Evolutionary conservation across 2,113 vertebrate species (phyloP), one percentile per base, ranked within the genome.

Genomic region (Cygnus buccinator): DNA sequence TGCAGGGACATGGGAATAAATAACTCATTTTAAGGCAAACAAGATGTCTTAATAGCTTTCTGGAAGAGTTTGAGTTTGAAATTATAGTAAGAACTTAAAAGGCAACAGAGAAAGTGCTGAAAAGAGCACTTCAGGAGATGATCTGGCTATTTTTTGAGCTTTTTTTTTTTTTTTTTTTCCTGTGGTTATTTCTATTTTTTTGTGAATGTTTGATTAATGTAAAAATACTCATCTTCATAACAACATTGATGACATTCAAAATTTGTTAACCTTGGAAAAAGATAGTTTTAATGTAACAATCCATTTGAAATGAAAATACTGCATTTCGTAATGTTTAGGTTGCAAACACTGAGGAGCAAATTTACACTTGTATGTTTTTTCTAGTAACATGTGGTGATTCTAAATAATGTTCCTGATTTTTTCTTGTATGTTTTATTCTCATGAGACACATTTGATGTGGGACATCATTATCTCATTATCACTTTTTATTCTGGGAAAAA

Each of bases 141-240:
- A 87, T 72, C 59, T 87, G 62, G 10, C 23, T 11, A 29, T 85
- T 95, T 95, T 87, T 65, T 76, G 48, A 74, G 57, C 54, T 84
- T 50, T 48, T 50, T 35, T 48, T 48, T 50, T 48, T 50, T 23
- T 50, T 50, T 50, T 48, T 21, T 48, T 48, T 21, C 18, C 57
- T 71, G 11, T 71, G 19, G 23, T 58, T 90, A 70, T 91, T 87
- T 86, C 78, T 87, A 20, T 61, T 62, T 61, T 62, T 77, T 58
- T 55, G 33, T 68, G 54, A 83, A 16, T 83, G 89, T 83, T 86
- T 94, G 79, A 67, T 26, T 68, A 88, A 90, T 54, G 59, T 33
- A 59, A 87, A 94, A 93, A 88, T 90, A 80, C 95, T 92, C 13
- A 57, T 90, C 89, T 94, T 97, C 35, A 74, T 94, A 92, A 91